phyloP scores from a whole-genome alignment of 2,797 vertebrate genomes.

The Cheirogaleus major region DNA sequence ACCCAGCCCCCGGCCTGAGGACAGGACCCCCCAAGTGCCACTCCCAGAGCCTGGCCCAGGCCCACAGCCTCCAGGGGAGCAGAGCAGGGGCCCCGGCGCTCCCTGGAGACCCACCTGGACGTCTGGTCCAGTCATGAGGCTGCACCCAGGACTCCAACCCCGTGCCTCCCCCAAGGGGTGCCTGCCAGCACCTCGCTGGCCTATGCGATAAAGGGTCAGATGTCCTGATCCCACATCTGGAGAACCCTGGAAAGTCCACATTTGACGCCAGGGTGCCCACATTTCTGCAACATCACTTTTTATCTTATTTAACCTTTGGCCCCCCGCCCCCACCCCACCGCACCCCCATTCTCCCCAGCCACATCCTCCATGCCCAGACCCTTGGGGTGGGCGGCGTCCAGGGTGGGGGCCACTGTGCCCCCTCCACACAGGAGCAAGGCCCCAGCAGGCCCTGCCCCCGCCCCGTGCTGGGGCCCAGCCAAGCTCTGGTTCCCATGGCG shows the following conservation, averaged over 20 bases:
- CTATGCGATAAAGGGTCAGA: background rate
- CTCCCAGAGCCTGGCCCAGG: background rate
- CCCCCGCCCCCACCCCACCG: too few species aligned
- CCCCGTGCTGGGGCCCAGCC: background rate
- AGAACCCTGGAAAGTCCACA: background rate
- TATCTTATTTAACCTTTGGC: background rate
- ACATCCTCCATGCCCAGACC: background rate
- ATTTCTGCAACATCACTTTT: fast-evolving
- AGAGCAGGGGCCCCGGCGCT: background rate
- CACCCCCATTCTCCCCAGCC: too few species aligned
- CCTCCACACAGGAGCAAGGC: background rate
- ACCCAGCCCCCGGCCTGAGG: background rate
- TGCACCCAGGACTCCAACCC: background rate
- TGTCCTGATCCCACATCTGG: background rate
- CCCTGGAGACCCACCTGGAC: background rate
- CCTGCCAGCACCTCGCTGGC: background rate
- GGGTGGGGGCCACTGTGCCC: background rate
- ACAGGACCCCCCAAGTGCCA: background rate
- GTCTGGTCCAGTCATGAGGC: background rate
- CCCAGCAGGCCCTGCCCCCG: background rate
- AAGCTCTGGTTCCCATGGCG: conserved; percentile 45
- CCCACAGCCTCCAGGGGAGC: too few species aligned
- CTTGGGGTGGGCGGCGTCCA: background rate
- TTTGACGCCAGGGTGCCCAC: background rate
- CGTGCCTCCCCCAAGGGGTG: background rate